phyloP scores from a whole-genome alignment of 2,113 vertebrate genomes.

The Euleptes europaea region DNA sequence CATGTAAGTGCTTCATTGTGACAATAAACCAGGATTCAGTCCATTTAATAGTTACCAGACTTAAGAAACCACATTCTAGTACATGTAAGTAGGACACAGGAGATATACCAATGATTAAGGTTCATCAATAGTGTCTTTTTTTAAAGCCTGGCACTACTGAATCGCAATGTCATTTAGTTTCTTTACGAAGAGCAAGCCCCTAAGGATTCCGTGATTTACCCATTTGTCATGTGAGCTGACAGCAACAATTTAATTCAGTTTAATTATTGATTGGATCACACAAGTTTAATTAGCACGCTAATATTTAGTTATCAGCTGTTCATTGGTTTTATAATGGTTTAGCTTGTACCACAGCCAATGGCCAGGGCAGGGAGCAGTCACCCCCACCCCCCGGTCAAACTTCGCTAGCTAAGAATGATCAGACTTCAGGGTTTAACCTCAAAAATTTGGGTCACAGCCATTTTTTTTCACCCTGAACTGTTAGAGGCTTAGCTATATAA shows the following conservation, averaged over 20 bases:
- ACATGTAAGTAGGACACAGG: neutral
- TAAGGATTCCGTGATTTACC: neutral
- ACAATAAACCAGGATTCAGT: neutral
- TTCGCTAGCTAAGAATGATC: neutral
- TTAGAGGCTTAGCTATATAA: neutral
- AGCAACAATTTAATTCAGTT: constrained; percentile 19
- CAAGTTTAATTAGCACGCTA: neutral
- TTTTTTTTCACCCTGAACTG: neutral
- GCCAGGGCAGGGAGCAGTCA: neutral
- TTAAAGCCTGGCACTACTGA: neutral
- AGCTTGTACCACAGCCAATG: neutral
- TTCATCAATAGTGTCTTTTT: neutral
- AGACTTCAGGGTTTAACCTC: neutral
- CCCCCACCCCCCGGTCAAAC: neutral
- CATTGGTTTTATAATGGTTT: neutral
- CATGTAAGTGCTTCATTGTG: neutral
- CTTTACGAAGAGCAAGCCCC: neutral
- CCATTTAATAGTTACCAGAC: neutral
- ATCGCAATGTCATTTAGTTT: neutral
- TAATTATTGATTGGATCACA: constrained; percentile 12
- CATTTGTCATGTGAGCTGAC: neutral
- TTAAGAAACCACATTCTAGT: neutral
- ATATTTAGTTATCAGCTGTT: constrained; percentile 4
- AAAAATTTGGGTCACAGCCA: neutral
- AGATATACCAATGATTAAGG: neutral